These are phyloP conservation scores for Pionites leucogaster DNA, from an alignment of 2,113 vertebrate genomes.

Conservation along the genomic window DNA sequence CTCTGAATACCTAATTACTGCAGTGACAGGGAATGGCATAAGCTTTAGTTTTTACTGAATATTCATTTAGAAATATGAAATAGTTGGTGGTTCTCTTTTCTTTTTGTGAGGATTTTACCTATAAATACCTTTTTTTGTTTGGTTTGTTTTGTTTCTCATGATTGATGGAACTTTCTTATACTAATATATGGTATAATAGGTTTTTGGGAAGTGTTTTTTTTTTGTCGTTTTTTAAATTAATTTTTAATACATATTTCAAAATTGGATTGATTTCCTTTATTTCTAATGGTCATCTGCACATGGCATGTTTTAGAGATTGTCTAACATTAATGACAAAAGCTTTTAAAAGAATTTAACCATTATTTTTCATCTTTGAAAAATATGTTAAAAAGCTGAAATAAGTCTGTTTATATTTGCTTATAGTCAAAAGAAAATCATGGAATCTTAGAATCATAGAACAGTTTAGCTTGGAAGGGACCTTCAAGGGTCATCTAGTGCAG, in stretches of 20 bases:
- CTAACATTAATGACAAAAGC: not conserved
- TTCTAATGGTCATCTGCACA: not conserved
- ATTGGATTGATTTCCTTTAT: not conserved
- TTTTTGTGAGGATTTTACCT: not conserved
- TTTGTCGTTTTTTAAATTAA: not conserved
- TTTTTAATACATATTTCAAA: not conserved
- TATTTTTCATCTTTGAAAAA: not conserved
- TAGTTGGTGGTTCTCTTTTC: not conserved
- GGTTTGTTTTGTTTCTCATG: not conserved
- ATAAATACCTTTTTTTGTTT: not conserved
- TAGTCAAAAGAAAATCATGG: not conserved
- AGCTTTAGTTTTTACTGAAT: not conserved
- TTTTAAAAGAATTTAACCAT: not conserved
- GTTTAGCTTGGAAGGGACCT: not conserved
- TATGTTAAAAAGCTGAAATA: not conserved
- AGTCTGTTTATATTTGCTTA: not conserved
- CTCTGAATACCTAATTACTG: constrained; percentile 79
- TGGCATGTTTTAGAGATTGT: not conserved
- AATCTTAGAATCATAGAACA: not conserved
- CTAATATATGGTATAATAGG: not conserved
- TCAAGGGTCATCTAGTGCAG: not conserved
- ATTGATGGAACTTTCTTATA: not conserved
- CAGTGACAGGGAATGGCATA: not conserved
- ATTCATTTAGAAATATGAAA: not conserved
- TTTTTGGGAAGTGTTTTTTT: not conserved